Evolutionary conservation across 2,888 invertebrate genomes (phyloP).

Genomic region (Chydorus sphaericus): DNA sequence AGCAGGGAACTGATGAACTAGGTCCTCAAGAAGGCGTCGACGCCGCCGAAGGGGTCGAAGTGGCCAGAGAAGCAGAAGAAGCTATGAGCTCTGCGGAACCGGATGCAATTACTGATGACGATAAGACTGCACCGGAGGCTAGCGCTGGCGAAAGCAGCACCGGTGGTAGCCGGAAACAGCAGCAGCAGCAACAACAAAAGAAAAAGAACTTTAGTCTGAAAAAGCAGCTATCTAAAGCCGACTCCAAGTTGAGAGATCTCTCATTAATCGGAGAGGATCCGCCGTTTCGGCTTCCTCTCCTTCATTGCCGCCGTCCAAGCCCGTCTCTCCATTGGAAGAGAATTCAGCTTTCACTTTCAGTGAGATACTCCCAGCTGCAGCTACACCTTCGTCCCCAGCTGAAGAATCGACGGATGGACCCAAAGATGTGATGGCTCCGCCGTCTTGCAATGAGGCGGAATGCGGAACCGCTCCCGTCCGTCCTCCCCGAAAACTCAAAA

Average conservation of each 20-base stretch:
- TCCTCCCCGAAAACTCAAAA: conserved; percentile 37
- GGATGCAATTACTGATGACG: not conserved
- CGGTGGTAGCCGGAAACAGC: conserved; percentile 23
- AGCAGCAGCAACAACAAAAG: not conserved
- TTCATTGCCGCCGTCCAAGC: not conserved
- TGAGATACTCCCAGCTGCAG: not conserved
- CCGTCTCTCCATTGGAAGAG: not conserved
- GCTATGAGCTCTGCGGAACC: no score
- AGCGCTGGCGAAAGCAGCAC: conserved; percentile 47
- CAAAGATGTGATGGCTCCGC: not conserved
- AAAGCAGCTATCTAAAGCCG: conserved; percentile 64
- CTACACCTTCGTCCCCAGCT: not conserved
- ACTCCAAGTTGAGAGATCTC: conserved; percentile 45
- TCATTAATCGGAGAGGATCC: conserved; percentile 1
- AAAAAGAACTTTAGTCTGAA: conserved; percentile 62
- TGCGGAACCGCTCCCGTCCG: conserved; percentile 39
- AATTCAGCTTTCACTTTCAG: not conserved
- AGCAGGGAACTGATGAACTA: not conserved
- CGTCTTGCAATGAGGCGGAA: conserved; percentile 32
- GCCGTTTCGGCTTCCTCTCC: not conserved
- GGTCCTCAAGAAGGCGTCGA: no score
- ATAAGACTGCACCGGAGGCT: not conserved
- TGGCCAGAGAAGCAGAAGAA: not conserved
- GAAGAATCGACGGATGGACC: not conserved
- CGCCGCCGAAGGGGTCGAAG: not conserved